Base-by-base conservation (phyloP, 1,140 invertebrate species). In the Drosophila tani region DNA sequence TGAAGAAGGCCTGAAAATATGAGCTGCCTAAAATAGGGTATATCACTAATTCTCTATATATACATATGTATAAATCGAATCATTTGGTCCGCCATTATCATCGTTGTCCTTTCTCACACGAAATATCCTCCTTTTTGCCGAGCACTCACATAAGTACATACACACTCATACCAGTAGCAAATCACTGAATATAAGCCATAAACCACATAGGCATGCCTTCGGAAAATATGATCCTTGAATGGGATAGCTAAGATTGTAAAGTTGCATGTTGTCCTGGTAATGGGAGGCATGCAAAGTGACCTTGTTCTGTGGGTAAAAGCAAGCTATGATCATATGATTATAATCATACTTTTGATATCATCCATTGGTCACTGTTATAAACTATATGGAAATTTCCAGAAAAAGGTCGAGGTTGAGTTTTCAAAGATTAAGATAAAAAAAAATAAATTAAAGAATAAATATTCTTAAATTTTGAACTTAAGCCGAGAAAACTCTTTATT, bases 1-100 rank as follows among this genome's bases (percentile, higher is more conserved):
- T 56, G 53, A 56, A 56, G 53, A 24, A 24, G 53, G 53, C 35
- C 32, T 55, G 51, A 15, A 35, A 55, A 55, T 40, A 55, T 40
- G 19, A 55, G 32, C 17, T 38, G 51, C 32, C 53, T 24, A 19
- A 56, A 24, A 21, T 40, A 56, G 53, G 53, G 19, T 40, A 46
- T 38, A 24, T 24, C 53, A 56, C 35, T 4, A 40, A 40, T 41
- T 7, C 40, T 15, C 40, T 15, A n/a, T 41, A 14, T 41, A n/a
- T 41, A 40, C 12, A 40, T 12, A n/a, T 41, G 6, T 15, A 41
- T 41, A n/a, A 56, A 56, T 55, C 32, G 19, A 55, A 38, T 15
- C 51, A 51, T 19, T 51, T 35, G 50, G 29, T 29, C 12, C 50
- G n/a, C 27, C 50, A 12, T 53, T 29, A 56, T 53, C 50, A 56